Base-by-base conservation (phyloP, 2,888 invertebrate species). In the Scaptomyza cyrtandrae region DNA sequence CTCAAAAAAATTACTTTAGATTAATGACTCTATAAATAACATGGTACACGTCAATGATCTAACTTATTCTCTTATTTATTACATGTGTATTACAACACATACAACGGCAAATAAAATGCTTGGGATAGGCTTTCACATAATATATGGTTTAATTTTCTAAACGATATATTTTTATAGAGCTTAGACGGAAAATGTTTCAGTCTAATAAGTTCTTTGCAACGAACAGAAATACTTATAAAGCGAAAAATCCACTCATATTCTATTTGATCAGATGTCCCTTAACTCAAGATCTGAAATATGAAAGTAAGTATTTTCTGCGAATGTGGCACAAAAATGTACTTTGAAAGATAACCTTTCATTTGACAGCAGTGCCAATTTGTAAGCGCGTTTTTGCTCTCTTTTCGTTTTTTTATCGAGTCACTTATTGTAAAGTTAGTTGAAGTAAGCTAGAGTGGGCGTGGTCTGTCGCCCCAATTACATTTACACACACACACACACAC, bases 21-120 rank as follows among this genome's bases (percentile, higher is more conserved):
- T 78, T 78, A 75, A 78, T 78, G 80, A 69, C 71, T 61, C 78
- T 64, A 78, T 78, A 78, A 78, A 78, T 78, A 78, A 78, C 65
- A 61, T 54, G 65, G 69, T 49, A 43, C 61, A 65, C 65, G 64
- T 76, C 74, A 78, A 78, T 76, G 75, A 78, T 73, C 75, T 69
- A 46, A 69, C 61, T 65, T 71, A 62, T 43, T 71, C 49, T 24
- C 33, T 33, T 50, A 57, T 78, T 68, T 75, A 73, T 74, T 76
- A 66, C 72, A 33, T 45, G 72, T 71, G 72, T 67, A 71, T 66
- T n/a, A n/a, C n/a, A 71, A 54, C 76, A 76, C 62, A 74, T 55
- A 63, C 33, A 49, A 58, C 31, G 31, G 29, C 49, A 16, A 35
- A 13, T 35, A 1, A 66, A 64, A 11, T 14, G 16, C 24, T 49